phyloP scores from a whole-genome alignment of 2,113 vertebrate genomes.

The Phaethon lepturus region DNA sequence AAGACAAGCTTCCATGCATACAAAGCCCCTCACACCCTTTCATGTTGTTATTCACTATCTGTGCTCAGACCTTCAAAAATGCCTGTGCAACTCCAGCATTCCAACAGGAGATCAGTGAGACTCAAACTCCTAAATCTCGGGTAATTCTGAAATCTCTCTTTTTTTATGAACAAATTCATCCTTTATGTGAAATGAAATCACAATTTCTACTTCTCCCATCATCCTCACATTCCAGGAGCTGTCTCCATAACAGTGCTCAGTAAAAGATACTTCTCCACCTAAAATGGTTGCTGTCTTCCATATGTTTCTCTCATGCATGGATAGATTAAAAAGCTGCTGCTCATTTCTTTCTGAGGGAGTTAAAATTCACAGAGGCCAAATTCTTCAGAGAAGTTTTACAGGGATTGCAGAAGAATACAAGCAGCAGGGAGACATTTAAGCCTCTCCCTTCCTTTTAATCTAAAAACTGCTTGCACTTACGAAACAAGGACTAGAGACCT shows the following conservation, averaged over 20 bases:
- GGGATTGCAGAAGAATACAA: not conserved
- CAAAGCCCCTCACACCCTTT: not conserved
- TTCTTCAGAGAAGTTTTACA: not conserved
- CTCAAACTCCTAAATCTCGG: not conserved
- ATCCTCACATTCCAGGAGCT: not conserved
- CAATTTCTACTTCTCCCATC: not conserved
- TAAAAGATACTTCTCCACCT: not conserved
- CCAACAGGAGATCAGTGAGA: not conserved
- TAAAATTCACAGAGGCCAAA: not conserved
- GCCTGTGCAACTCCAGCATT: not conserved
- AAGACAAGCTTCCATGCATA: not conserved
- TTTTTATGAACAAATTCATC: not conserved
- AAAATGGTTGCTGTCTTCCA: not conserved
- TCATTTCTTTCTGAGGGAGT: not conserved
- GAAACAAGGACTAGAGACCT: not conserved
- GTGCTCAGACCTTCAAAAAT: not conserved
- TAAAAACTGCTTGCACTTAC: not conserved
- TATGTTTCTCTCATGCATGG: not conserved
- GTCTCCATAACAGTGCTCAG: not conserved
- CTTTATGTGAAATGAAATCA: not conserved
- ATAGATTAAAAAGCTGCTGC: not conserved
- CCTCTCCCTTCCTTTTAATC: constrained; percentile 3
- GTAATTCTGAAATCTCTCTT: not conserved
- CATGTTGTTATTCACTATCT: not conserved
- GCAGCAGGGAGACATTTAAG: not conserved